Evolutionary conservation across 2,113 vertebrate genomes (phyloP).

Genomic region (Rhineura floridana): DNA sequence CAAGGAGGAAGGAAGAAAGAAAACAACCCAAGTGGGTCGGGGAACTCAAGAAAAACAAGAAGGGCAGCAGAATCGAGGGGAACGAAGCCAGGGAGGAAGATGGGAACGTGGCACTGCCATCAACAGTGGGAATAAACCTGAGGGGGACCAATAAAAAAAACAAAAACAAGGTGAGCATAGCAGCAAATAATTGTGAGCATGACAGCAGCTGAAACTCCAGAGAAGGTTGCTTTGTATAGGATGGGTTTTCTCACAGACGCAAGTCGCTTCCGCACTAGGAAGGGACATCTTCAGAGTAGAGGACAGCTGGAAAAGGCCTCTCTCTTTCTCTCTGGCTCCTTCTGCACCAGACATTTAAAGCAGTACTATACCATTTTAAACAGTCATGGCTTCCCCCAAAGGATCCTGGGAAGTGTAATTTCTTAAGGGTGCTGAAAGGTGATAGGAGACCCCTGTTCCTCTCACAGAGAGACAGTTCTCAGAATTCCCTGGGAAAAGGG

Average conservation of each 20-base stretch:
- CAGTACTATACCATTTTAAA: no score
- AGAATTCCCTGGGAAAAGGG: no score
- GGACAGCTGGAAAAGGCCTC: background rate
- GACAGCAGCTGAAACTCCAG: background rate
- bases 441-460: no score
- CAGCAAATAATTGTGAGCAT: background rate
- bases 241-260: no score
- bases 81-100: background rate
- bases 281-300: no score
- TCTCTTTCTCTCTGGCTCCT: no score
- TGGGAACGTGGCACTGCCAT: background rate
- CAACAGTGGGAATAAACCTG: background rate
- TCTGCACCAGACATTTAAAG: no score
- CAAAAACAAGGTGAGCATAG: background rate
- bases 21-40: background rate
- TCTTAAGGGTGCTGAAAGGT: no score
- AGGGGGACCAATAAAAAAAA: no score
- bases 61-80: background rate
- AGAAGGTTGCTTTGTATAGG: background rate
- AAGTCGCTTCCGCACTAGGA: background rate
- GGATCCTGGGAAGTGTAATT: no score
- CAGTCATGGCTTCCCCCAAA: no score
- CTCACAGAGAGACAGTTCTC: no score
- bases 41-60: background rate
- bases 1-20: background rate